phyloP scores from a whole-genome alignment of 2,113 vertebrate species.

The Phalacrocorax brasilianus region DNA sequence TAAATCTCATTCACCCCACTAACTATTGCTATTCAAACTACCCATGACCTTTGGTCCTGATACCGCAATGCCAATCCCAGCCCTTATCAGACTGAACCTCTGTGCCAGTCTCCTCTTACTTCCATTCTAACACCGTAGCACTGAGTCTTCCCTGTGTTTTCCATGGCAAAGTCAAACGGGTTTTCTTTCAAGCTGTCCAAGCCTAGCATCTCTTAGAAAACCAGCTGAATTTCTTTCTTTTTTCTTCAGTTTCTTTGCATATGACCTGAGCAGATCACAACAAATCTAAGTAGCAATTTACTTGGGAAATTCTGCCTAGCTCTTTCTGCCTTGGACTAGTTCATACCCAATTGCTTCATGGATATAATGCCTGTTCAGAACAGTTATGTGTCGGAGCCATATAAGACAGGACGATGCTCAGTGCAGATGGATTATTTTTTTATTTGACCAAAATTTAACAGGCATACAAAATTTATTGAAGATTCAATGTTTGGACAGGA shows the following conservation, averaged over 20 bases:
- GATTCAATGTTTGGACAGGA: background rate
- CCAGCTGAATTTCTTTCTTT: background rate
- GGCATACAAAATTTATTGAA: background rate
- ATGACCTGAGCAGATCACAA: background rate
- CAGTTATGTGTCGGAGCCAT: background rate
- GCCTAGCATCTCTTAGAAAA: background rate
- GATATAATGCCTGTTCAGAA: background rate
- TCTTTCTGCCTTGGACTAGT: background rate
- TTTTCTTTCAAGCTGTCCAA: background rate
- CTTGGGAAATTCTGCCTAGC: background rate
- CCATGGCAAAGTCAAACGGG: background rate
- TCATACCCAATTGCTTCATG: background rate
- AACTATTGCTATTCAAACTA: background rate
- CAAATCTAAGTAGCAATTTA: background rate
- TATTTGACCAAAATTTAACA: background rate
- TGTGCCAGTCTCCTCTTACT: background rate
- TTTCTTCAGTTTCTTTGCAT: background rate
- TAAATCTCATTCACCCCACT: background rate
- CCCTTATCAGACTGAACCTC: background rate
- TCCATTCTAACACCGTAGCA: background rate
- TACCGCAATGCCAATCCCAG: accelerated
- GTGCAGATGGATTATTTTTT: background rate
- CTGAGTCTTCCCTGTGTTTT: background rate
- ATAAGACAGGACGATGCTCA: background rate
- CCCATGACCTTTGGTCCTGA: background rate